Evolutionary conservation across 1,140 invertebrate genomes (phyloP).

Genomic region (Brachionus koreanus): DNA sequence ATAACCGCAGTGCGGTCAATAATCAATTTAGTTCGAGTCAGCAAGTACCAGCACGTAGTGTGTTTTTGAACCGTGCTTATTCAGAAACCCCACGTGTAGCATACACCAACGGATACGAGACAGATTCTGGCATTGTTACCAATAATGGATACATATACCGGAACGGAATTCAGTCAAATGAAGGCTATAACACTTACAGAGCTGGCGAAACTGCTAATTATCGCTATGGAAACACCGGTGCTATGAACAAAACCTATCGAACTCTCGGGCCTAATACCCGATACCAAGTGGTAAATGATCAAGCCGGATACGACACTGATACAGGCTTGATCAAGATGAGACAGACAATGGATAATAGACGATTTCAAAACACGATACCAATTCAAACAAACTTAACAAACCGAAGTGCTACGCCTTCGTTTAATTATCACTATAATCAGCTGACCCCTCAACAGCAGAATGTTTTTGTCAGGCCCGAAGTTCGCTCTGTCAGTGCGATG

Average conservation of each 20-base stretch:
- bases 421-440: slow-evolving; percentile 39
- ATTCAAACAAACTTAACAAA: slow-evolving; percentile 5
- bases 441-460: slow-evolving; percentile 6
- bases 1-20: neutral
- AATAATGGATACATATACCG: neutral
- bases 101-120: slow-evolving; percentile 34
- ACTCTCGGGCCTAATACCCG: slow-evolving; percentile 11
- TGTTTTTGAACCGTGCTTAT: slow-evolving; percentile 22
- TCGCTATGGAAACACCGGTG: slow-evolving; percentile 27
- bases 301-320: slow-evolving; percentile 38
- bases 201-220: neutral
- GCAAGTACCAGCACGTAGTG: slow-evolving; percentile 20
- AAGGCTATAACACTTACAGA: neutral
- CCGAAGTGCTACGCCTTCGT: slow-evolving; percentile 11
- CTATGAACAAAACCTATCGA: slow-evolving; percentile 19
- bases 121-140: slow-evolving; percentile 20
- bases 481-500: neutral
- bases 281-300: slow-evolving; percentile 23
- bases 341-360: neutral
- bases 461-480: neutral
- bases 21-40: neutral
- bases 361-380: slow-evolving; percentile 1
- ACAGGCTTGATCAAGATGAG: slow-evolving; percentile 19
- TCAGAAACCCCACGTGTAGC: slow-evolving; percentile 22
- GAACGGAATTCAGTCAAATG: neutral